phyloP scores from a whole-genome alignment of 2,888 invertebrate species.

The Leptura quadrifasciata region DNA sequence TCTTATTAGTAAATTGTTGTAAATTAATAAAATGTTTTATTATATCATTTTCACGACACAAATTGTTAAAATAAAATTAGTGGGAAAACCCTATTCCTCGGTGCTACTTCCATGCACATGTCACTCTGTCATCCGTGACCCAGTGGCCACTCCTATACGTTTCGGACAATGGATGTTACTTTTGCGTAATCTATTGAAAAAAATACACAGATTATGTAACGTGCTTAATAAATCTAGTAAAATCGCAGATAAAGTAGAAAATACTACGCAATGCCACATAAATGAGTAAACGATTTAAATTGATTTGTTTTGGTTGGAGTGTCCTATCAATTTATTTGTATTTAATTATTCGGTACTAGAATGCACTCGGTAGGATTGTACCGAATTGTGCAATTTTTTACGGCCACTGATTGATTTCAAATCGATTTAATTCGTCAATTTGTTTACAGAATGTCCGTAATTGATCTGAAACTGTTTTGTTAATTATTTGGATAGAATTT shows the following conservation, averaged over 20 bases:
- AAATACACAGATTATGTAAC: slow-evolving; percentile 28
- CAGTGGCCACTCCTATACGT: slow-evolving; percentile 48
- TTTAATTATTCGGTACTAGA: slow-evolving; percentile 2
- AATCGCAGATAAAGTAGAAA: slow-evolving; percentile 15
- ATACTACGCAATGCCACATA: slow-evolving; percentile 10
- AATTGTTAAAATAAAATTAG: too few species aligned
- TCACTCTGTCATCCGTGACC: slow-evolving; percentile 48
- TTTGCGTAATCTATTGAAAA: slow-evolving; percentile 54
- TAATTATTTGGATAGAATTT: background rate
- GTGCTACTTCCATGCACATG: slow-evolving; percentile 23
- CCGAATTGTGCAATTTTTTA: slow-evolving; percentile 8
- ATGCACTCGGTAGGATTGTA: background rate
- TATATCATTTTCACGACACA: too few species aligned
- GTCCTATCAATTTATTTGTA: slow-evolving; percentile 17
- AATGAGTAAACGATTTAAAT: slow-evolving; percentile 15
- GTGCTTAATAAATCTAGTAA: slow-evolving; percentile 11
- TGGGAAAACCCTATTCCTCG: too few species aligned
- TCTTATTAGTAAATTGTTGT: too few species aligned
- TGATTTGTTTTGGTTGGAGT: slow-evolving; percentile 10
- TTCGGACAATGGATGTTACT: slow-evolving; percentile 51
- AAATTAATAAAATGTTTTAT: too few species aligned
- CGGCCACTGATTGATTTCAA: background rate
- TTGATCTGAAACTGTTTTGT: slow-evolving; percentile 4
- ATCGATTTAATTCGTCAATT: background rate
- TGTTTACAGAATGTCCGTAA: background rate